Base-by-base conservation (phyloP, 1,140 invertebrate genomes). In the Macrocentrus cingulum region DNA sequence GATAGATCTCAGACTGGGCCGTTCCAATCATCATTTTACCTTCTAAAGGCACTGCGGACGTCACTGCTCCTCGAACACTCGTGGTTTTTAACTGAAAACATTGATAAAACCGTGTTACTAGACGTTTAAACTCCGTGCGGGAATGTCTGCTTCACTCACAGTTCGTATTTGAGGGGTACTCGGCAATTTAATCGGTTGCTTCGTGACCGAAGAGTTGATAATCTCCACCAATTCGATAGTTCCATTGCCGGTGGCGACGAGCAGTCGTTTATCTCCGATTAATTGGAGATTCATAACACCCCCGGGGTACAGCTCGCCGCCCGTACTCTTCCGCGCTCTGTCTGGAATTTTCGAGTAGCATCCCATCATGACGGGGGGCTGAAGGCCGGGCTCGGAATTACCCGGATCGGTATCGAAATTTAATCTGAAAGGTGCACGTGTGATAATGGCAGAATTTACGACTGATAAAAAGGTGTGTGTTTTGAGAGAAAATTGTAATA, bases 211-310 rank as follows among this genome's bases (percentile, higher is more conserved):
- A 52, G 20, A 20, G n/a, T 68, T 54, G 23, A 70, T 16, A 67
- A 88, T 84, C 59, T 86, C 82, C 1, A 90, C 82, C 18, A 90
- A 63, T 56, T 92, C 88, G 0, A 96, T 71, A 0, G 84, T 87
- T 4, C 94, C 93, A 76, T 93, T 87, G 0, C 94, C 94, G 19
- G 88, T 85, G 1, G 93, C 94, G 41, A 94, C 84, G 1, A 95
- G 75, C 8, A 95, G 62, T 57, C 82, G 81, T 0, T 82, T 83
- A 1, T 68, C 59, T 2, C 82, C 74, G 32, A 92, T 70, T 25
- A 92, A 66, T 13, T 84, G 68, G 16, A 94, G 65, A 9, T 84
- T 83, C 18, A 84, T 84, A 0, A 93, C 84, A 5, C 91, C 91
- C 68, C 74, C 67, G 56, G 70, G 65, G 49, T 83, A 84, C 22